Evolutionary conservation across 2,113 vertebrate genomes (phyloP), one percentile per base, ranked within the genome.

Genomic region (Ploceus nigricollis): DNA sequence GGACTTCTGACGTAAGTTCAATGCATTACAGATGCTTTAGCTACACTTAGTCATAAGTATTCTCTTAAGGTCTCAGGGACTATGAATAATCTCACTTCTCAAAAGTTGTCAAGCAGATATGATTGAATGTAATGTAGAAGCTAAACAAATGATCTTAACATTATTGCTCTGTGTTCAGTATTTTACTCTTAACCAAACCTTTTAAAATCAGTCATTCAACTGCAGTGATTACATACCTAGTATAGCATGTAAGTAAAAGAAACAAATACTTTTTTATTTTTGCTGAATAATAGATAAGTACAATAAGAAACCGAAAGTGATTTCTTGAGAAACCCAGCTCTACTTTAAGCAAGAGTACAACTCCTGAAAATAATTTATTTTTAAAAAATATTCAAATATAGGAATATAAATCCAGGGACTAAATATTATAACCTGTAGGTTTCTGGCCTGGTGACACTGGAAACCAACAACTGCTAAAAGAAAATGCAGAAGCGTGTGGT

Each of bases 1-100:
- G 99, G 99, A 90, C 98, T 99, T 68, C 97, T 99, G 96, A 99
- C 99, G 99, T 99, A 98, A 99, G 98, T 97, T 91, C 71, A 65
- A 31, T 60, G 42, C 37, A 19, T 77, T 45, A 37, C 11, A 82
- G 17, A 24, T 56, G 16, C 48, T 82, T 77, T 30, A 68, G 50
- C 20, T 47, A 3, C 9, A 13, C 19, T 58, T 27, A 42, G 37
- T 60, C 14, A 4, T 48, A 7, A 4, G 7, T 57, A 19, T 68
- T 47, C 10, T 71, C 5, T 28, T 42, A 15, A 56, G 11, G 24
- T 40, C 11, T 64, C 48, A 54, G 10, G 12, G 33, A 24, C 23
- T 15, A 3, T 17, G 39, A 71, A 58, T 47, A 14, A 25, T 89
- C 33, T 87, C 44, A 53, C 23, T 40, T 25, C 22, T 44, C 27